phyloP scores from a whole-genome alignment of 2,797 vertebrate genomes.

The Ambastaia sidthimunki region DNA sequence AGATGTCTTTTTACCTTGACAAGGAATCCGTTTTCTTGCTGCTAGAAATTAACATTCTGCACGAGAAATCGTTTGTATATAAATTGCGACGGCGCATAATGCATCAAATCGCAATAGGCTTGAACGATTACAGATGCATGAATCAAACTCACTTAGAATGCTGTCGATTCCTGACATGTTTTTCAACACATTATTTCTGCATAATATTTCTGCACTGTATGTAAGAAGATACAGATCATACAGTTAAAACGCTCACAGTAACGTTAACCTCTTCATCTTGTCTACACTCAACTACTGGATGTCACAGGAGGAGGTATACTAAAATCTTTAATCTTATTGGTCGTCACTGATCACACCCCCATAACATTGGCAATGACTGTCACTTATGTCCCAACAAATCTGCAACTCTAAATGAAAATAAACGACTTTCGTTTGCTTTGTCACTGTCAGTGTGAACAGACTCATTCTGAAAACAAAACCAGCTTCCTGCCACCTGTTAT shows the following conservation, averaged over 20 bases:
- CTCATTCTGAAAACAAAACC: not conserved
- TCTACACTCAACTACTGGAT: not conserved
- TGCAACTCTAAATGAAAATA: not conserved
- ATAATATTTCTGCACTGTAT: not conserved
- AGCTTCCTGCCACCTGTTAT: slow-evolving; percentile 76
- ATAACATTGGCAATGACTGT: not conserved
- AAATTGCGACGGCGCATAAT: not conserved
- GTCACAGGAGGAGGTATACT: not conserved
- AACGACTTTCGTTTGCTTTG: too few relatives aligned
- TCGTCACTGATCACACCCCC: not conserved
- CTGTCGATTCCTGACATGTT: not conserved
- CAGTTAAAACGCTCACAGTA: not conserved
- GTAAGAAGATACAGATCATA: not conserved
- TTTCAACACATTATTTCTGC: slow-evolving; percentile 2
- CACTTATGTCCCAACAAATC: not conserved
- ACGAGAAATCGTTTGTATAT: not conserved
- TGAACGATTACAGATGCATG: slow-evolving; percentile 7
- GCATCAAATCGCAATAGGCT: not conserved
- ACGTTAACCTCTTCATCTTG: not conserved
- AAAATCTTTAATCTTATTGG: not conserved
- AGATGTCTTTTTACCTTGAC: not conserved
- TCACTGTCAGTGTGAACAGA: too few relatives aligned
- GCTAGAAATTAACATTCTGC: not conserved
- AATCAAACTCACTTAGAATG: slow-evolving; percentile 15
- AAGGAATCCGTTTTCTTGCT: not conserved